phyloP scores from a whole-genome alignment of 1,140 invertebrate species.

The Conus betulinus region DNA sequence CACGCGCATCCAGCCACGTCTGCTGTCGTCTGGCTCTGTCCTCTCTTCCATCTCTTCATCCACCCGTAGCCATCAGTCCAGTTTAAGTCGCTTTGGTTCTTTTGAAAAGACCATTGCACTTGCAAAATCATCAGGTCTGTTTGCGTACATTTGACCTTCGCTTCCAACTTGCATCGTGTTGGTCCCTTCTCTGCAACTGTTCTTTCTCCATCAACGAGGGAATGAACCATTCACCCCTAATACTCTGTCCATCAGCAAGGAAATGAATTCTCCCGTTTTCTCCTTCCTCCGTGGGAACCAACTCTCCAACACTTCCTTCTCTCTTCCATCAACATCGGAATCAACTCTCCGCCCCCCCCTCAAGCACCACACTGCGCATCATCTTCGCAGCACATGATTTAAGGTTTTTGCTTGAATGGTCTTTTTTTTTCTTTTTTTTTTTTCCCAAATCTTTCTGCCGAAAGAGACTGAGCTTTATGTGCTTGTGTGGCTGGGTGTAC shows the following conservation, averaged over 20 bases:
- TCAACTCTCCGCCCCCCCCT: background rate
- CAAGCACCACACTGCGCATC: background rate
- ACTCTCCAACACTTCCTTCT: background rate
- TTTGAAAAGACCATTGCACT: background rate
- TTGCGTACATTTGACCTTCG: background rate
- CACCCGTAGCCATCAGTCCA: background rate
- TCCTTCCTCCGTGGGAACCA: no score
- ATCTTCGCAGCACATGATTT: background rate
- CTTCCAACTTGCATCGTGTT: background rate
- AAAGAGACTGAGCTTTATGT: no score
- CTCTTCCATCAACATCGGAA: no score
- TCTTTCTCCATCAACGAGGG: background rate
- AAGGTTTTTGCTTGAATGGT: background rate
- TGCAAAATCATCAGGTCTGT: background rate
- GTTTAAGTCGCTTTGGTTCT: background rate
- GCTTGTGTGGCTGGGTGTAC: no score
- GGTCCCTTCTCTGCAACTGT: background rate
- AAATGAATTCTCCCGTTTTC: no score
- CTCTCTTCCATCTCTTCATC: conserved; percentile 9
- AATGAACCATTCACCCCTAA: no score
- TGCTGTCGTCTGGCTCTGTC: background rate
- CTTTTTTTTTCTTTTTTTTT: background rate
- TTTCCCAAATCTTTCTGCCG: no score
- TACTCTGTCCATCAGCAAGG: no score
- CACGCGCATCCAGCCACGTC: background rate